Base-by-base conservation (phyloP, 2,797 vertebrate genomes). In the Netta rufina region DNA sequence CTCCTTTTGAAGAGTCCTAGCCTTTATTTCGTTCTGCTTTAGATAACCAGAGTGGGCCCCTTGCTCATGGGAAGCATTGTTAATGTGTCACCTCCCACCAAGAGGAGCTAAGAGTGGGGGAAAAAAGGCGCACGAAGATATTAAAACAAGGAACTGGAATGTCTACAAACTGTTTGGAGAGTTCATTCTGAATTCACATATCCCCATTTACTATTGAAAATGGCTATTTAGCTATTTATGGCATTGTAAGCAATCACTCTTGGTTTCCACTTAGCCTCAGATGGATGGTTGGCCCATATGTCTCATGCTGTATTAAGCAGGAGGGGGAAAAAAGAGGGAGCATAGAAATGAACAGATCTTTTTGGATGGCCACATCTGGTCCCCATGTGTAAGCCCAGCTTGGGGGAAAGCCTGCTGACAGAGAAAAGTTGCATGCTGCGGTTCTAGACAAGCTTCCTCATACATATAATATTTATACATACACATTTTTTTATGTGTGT, bases 71-170 rank as follows among this genome's bases (percentile, higher is more conserved):
- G 78, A 91, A 89, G 66, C 66, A 89, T 94, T 96, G 93, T 95
- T 94, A 78, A 67, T 0, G 22, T n/a, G 66, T 88, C 89, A 84
- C 91, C 95, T 97, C 96, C 94, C 85, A 96, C 95, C 30, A 96
- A 92, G 93, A 96, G 65, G 64, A 79, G 66, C 0, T 0, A 95
- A 79, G 85, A 74, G 81, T 14, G 4, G 11, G 13, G 13, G 36
- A 28, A 0, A 0, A 41, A 90, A 94, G 61, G 74, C 91, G 82
- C 92, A 90, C 51, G 81, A 92, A 94, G 65, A 96, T 89, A 94
- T 91, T 95, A 94, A 95, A 95, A 76, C 56, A 87, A 87, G 92
- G 67, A 92, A 89, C 39, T 90, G 91, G 83, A 93, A 94, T 47
- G 83, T 62, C 95, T 93, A 74, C 80, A 91, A 8, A 32, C 86